These are phyloP conservation scores for Poecilia picta DNA, from an alignment of 2,797 vertebrate species.

Conservation along the genomic window DNA sequence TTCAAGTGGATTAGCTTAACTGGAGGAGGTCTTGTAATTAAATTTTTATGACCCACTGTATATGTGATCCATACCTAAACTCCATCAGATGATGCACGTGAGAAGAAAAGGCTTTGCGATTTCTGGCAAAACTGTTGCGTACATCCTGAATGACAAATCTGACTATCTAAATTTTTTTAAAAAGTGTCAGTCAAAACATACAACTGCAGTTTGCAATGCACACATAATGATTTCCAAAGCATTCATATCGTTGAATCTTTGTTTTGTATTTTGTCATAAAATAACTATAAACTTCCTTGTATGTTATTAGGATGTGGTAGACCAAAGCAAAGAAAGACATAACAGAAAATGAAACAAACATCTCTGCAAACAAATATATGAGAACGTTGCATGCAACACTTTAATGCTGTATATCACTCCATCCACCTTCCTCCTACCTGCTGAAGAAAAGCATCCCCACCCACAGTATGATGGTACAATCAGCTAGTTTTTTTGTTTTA, in stretches of 20 bases:
- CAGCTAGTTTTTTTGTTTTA: background rate
- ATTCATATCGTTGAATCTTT: background rate
- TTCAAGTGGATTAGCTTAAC: slow-evolving; percentile 55
- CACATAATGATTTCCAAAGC: background rate
- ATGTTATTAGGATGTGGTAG: background rate
- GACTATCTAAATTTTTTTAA: background rate
- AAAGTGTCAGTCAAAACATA: background rate
- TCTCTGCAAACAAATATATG: background rate
- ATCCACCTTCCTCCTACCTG: background rate
- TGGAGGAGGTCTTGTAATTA: slow-evolving; percentile 36
- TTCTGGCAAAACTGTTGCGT: slow-evolving; percentile 30
- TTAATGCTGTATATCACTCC: background rate
- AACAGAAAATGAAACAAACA: background rate
- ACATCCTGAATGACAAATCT: slow-evolving; percentile 17
- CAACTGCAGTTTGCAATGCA: background rate
- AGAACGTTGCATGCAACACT: background rate
- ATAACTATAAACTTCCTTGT: background rate
- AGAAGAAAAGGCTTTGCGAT: slow-evolving; percentile 26
- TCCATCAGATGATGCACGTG: slow-evolving; percentile 9
- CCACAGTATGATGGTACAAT: background rate
- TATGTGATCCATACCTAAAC: slow-evolving; percentile 12
- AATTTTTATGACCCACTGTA: slow-evolving; percentile 25
- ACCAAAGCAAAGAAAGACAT: background rate
- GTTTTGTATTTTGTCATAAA: background rate
- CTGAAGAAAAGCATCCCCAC: background rate